Evolutionary conservation across 2,888 invertebrate species (phyloP).

Genomic region (Eristalinus aeneus): DNA sequence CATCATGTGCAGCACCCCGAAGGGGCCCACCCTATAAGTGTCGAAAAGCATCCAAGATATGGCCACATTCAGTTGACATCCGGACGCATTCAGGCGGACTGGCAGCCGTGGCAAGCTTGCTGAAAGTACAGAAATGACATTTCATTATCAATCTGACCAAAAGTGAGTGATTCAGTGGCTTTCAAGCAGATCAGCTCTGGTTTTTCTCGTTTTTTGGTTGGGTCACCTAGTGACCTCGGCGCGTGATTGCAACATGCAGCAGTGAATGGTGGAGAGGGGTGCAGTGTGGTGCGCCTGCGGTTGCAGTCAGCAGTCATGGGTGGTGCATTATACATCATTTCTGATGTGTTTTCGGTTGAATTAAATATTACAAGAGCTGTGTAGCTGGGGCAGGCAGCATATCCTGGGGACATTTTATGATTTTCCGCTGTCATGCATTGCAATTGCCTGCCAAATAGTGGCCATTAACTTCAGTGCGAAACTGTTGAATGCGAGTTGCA

Average conservation of each 20-base stretch:
- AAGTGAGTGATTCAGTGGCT: slow-evolving; percentile 46
- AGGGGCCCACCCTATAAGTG: background rate
- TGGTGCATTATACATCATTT: slow-evolving; percentile 47
- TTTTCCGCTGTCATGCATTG: slow-evolving; percentile 58
- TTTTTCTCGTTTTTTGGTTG: slow-evolving; percentile 16
- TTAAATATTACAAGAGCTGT: slow-evolving; percentile 36
- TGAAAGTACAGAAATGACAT: slow-evolving; percentile 38
- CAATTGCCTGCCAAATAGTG: slow-evolving; percentile 54
- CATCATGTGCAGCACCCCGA: background rate
- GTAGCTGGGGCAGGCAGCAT: background rate
- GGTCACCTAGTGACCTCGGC: background rate
- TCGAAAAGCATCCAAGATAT: slow-evolving; percentile 5
- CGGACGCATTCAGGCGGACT: background rate
- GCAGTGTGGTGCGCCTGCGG: slow-evolving; percentile 36
- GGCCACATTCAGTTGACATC: slow-evolving; percentile 11
- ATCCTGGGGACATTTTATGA: slow-evolving; percentile 39
- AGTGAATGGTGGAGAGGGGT: background rate
- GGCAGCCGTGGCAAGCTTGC: background rate
- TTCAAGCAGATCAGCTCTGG: slow-evolving; percentile 52
- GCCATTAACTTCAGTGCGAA: slow-evolving; percentile 44
- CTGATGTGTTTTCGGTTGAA: slow-evolving; percentile 50
- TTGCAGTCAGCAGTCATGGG: slow-evolving; percentile 5
- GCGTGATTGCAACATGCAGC: slow-evolving; percentile 11
- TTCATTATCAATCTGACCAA: slow-evolving; percentile 43
- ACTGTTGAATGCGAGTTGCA: slow-evolving; percentile 18